Base-by-base conservation (phyloP, 2,113 vertebrate genomes). In the Tupaia chinensis region DNA sequence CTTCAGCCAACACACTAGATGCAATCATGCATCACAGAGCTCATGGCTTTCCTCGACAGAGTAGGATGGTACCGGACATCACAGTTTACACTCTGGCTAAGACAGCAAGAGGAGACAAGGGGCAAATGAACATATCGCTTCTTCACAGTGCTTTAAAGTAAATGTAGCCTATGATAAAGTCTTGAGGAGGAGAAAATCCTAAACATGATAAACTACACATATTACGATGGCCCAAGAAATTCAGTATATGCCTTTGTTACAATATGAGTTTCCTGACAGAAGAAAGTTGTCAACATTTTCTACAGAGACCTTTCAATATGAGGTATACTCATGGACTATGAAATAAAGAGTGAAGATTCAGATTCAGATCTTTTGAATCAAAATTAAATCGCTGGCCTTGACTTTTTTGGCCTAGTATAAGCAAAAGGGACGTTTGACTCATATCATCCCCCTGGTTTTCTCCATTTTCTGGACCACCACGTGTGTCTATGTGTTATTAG, bases 191-290 rank as follows among this genome's bases (percentile, higher is more conserved):
- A 93, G 32, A 92, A 94, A 93, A 90, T 85, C 44, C 72, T 87
- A 85, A 77, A 29, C 74, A 84, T 56, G 63, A 89, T 91, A 68
- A 96, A 77, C 83, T 89, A 83, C 63, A 96, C 80, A 97, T 93
- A 93, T 79, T 10, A 54, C 85, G 54, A 85, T 12, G 65, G 77
- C 74, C 81, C n/a, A 95, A 89, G 77, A 97, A 92, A 94, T 76
- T 93, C 56, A 94, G 56, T 74, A 82, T 54, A n/a, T n/a, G 44
- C 12, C 58, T 68, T 93, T 93, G 58, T 53, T 90, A 77, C 6
- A n/a, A 34, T 69, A 34, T 29, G 53, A 58, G 22, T 87, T 85
- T 96, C 80, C 87, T 78, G 91, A 87, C 82, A 90, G 7, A 91
- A 69, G 63, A 74, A 19, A 87, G 70, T 14, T 60, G 20, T 80